Evolutionary conservation across 2,113 vertebrate species (phyloP).

Genomic region (Oncorhynchus nerka): DNA sequence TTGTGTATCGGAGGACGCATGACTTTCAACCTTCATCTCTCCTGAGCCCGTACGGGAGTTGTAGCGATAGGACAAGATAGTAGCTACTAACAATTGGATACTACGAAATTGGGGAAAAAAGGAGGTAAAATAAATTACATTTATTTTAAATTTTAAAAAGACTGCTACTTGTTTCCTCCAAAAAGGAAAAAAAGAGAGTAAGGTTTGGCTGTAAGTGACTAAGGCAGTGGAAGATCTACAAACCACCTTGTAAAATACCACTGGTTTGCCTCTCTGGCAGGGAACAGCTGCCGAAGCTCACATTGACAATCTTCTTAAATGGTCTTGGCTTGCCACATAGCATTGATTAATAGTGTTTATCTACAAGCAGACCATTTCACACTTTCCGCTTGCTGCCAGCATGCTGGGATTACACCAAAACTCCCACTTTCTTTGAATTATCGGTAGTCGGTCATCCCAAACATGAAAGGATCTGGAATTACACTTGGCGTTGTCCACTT

Average conservation of each 20-base stretch:
- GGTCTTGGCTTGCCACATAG: constrained; percentile 46
- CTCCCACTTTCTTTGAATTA: constrained; percentile 47
- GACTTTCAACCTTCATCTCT: no score
- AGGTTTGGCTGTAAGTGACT: constrained; percentile 45
- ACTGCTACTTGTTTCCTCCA: no score
- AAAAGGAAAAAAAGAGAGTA: constrained; percentile 33
- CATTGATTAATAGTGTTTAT: constrained; percentile 70
- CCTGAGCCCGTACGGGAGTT: no score
- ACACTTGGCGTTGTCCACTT: constrained; percentile 37
- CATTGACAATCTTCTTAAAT: constrained; percentile 62
- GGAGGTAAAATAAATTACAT: no score
- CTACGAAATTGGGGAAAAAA: no score
- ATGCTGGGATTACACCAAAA: constrained; percentile 29
- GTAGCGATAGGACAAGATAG: no score
- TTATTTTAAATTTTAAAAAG: no score
- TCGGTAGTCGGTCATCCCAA: constrained; percentile 26
- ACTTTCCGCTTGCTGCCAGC: constrained; percentile 43
- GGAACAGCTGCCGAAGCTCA: constrained; percentile 46
- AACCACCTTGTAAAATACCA: constrained; percentile 63
- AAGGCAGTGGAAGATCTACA: constrained; percentile 60
- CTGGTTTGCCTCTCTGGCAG: constrained; percentile 59
- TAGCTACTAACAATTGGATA: no score
- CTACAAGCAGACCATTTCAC: constrained; percentile 51
- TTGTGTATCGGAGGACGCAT: no score
- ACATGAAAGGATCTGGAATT: constrained; percentile 52